Evolutionary conservation across 2,888 invertebrate genomes (phyloP), one percentile per base, ranked within the genome.

Genomic region (Drosophila rubida): DNA sequence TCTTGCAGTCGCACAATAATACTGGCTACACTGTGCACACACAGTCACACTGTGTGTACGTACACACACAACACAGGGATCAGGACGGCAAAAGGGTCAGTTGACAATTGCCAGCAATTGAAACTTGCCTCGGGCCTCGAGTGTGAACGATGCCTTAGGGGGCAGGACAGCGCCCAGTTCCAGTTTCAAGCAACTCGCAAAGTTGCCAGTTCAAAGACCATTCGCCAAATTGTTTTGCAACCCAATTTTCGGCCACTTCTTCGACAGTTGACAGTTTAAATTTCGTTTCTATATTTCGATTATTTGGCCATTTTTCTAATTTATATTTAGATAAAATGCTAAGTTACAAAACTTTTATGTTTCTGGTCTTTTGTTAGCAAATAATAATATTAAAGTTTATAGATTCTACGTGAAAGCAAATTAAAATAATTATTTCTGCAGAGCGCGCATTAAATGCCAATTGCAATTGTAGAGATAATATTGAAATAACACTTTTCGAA

Each of bases 51-150:
- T 19, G 25, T 25, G 7, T 30, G 9, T 30, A 30, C 7, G 25
- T 30, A 19, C 30, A 49, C 7, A 32, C 37, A 19, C 30, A 49
- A 25, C 37, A 19, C 30, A 49, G 7, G 32, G 39, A 44, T 37
- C 45, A 39, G 9, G 8, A 46, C 30, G 13, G 35, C 30, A 27
- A 16, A 16, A 42, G 67, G 77, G 61, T 66, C 72, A 62, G 67
- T 42, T 49, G 44, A 72, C 73, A 72, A 72, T 72, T 77, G 77
- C 58, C 55, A 39, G 45, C 65, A 71, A 76, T 76, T 76, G 66
- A 46, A 60, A 61, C 58, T 50, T 30, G 66, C 35, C 25, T 25
- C 27, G 13, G 30, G 53, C 41, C 32, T 32, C 22, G 37, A 30
- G 37, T 22, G 53, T 37, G 22, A 27, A 61, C 50, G 16, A 8